phyloP scores from a whole-genome alignment of 2,888 invertebrate species.

The Brachypterus glaber region DNA sequence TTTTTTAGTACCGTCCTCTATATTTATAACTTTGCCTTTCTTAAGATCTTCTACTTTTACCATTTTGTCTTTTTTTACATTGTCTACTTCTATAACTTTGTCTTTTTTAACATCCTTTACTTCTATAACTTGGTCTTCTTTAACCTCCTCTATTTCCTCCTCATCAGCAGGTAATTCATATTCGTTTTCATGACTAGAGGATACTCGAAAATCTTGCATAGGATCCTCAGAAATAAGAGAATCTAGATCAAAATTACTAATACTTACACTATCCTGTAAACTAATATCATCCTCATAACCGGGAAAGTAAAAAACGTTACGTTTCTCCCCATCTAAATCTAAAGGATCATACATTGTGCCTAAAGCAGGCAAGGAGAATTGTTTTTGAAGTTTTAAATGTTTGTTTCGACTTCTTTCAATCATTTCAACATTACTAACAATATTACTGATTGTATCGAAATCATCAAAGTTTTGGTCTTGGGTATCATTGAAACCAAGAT shows the following conservation, averaged over 20 bases:
- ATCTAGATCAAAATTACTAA: not conserved
- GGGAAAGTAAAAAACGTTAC: slow-evolving; percentile 6
- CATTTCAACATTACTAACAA: slow-evolving; percentile 45
- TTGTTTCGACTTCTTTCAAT: slow-evolving; percentile 22
- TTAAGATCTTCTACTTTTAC: too few species aligned
- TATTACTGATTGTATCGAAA: slow-evolving; percentile 48
- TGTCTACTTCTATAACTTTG: not conserved
- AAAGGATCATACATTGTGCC: slow-evolving; percentile 7
- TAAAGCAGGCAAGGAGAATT: slow-evolving; percentile 26
- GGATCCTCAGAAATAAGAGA: not conserved
- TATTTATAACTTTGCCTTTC: too few species aligned
- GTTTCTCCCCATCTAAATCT: slow-evolving; percentile 4
- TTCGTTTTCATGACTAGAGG: too few species aligned
- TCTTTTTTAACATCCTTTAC: not conserved
- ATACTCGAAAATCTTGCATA: too few species aligned
- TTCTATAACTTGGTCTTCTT: not conserved
- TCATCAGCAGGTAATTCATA: too few species aligned
- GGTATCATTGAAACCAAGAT: slow-evolving; percentile 35
- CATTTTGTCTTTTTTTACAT: too few species aligned
- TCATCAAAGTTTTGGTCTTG: slow-evolving; percentile 35
- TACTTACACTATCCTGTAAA: too few species aligned
- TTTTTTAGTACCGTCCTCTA: not conserved
- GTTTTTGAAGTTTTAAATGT: slow-evolving; percentile 23
- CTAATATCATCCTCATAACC: slow-evolving; percentile 8
- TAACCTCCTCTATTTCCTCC: not conserved